phyloP scores from a whole-genome alignment of 2,113 vertebrate species.

The Cacatua alba region DNA sequence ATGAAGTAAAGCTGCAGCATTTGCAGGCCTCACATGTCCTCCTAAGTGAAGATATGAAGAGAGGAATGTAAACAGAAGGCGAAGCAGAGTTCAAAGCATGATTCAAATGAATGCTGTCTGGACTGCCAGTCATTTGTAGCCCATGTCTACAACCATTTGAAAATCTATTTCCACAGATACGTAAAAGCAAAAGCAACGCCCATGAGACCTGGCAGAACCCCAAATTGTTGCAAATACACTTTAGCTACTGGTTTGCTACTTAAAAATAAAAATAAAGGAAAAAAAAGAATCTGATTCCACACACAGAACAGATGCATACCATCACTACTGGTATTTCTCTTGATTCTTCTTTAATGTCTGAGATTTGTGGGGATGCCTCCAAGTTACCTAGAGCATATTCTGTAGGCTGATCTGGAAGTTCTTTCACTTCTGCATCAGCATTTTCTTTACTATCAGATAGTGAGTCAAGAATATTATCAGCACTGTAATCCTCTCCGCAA shows the following conservation, averaged over 20 bases:
- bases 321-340: constrained; percentile 71
- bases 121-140: background rate
- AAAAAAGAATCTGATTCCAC: background rate
- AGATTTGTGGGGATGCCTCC: constrained; percentile 24
- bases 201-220: background rate
- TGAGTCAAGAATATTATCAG: constrained; percentile 73
- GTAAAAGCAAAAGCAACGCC: background rate
- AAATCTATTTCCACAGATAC: background rate
- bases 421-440: constrained; percentile 63
- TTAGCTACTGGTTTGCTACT: background rate
- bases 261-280: background rate
- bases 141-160: background rate
- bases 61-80: background rate
- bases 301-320: background rate
- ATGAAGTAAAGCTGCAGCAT: background rate
- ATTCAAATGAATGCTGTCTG: background rate
- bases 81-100: background rate
- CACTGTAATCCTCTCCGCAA: constrained; percentile 75
- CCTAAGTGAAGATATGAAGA: background rate
- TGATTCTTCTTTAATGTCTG: constrained; percentile 54
- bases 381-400: constrained; percentile 75
- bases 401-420: constrained; percentile 65
- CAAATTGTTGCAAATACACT: background rate
- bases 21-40: background rate
- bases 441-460: constrained; percentile 76